Evolutionary conservation across 2,113 vertebrate genomes (phyloP).

Genomic region (Oreocharis arfaki): DNA sequence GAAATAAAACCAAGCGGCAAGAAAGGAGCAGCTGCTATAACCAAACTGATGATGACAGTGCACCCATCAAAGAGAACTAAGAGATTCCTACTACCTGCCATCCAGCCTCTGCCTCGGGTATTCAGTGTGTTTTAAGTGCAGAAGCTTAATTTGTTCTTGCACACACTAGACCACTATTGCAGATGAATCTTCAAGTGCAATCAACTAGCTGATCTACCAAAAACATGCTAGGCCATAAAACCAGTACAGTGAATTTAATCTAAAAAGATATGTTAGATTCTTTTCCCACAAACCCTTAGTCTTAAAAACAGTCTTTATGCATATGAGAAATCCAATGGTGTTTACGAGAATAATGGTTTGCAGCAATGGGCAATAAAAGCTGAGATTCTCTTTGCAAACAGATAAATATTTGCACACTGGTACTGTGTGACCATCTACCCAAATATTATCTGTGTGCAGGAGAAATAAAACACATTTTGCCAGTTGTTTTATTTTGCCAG

Average conservation of each 20-base stretch:
- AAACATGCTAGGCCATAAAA: not conserved
- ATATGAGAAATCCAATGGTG: slow-evolving; percentile 1
- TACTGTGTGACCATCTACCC: slow-evolving; percentile 49
- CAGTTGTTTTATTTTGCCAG: slow-evolving; percentile 9
- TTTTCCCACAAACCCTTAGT: not conserved
- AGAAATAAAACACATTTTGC: not conserved
- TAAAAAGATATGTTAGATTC: not conserved
- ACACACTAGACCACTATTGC: not conserved
- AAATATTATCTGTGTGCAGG: slow-evolving; percentile 30
- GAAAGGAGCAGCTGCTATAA: slow-evolving; percentile 19
- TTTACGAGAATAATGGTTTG: slow-evolving; percentile 37
- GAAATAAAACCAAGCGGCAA: not conserved
- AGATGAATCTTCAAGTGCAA: not conserved
- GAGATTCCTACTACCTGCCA: not conserved
- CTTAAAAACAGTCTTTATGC: slow-evolving; percentile 11
- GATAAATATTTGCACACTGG: slow-evolving; percentile 57
- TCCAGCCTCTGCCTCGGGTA: not conserved
- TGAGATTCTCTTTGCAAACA: slow-evolving; percentile 50
- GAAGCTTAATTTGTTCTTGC: not conserved
- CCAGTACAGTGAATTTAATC: not conserved
- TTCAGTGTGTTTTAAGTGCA: not conserved
- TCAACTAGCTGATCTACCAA: not conserved
- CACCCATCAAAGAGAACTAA: slow-evolving; percentile 5
- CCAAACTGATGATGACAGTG: slow-evolving; percentile 21
- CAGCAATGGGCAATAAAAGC: slow-evolving; percentile 1